phyloP scores from a whole-genome alignment of 2,113 vertebrate genomes.

The Hippocampus abdominalis region DNA sequence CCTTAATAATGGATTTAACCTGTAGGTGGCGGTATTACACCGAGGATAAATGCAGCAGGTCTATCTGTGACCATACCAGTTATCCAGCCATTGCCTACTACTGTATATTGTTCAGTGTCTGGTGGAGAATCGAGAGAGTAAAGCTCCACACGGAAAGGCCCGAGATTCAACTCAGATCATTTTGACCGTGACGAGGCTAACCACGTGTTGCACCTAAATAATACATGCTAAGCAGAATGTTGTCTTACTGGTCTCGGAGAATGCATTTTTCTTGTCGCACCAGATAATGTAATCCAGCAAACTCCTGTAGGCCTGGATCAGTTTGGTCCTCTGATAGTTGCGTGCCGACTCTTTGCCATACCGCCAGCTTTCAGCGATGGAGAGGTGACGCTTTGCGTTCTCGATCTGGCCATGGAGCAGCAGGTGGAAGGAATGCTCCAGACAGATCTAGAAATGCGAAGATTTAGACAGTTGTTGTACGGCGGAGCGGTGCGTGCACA shows the following conservation, averaged over 20 bases:
- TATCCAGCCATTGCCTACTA: no score
- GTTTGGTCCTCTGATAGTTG: conserved; percentile 70
- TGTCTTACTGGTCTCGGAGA: conserved; percentile 67
- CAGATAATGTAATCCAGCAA: conserved; percentile 83
- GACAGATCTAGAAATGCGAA: conserved; percentile 71
- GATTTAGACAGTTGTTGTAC: background rate
- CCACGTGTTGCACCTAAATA: conserved; percentile 16
- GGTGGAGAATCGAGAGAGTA: no score
- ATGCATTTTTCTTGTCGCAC: conserved; percentile 71
- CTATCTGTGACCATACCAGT: no score
- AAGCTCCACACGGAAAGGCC: background rate
- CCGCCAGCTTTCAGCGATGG: conserved; percentile 81
- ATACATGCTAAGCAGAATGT: conserved; percentile 20
- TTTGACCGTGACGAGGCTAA: background rate
- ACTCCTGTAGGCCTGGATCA: conserved; percentile 83
- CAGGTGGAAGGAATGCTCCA: conserved; percentile 86
- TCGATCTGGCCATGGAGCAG: conserved; percentile 76
- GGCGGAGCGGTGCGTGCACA: no score
- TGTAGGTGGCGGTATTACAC: conserved; percentile 41
- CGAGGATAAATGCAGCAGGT: background rate
- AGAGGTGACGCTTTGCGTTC: conserved; percentile 78
- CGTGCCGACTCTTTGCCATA: conserved; percentile 71
- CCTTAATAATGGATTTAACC: background rate
- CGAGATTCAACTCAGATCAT: no score
- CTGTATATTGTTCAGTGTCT: no score